Percentiles rank a stretch among this genome's conserved stretches.
These are phyloP conservation scores for Otocyon megalotis DNA, from an alignment of 2,113 vertebrate species.

Conservation along the genomic window DNA sequence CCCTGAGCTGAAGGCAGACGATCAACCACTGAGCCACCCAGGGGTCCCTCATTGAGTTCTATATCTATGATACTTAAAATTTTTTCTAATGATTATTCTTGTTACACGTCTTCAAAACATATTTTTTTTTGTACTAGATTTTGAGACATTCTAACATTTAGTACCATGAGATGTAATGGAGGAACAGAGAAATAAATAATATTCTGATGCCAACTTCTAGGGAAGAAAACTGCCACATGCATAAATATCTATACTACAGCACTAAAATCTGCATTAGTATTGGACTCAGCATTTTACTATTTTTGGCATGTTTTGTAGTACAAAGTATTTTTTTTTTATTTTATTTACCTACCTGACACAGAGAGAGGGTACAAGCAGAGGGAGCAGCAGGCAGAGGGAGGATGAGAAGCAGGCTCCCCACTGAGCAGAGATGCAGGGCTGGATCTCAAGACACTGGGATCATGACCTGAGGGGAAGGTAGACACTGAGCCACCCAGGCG, in stretches of 20 bases:
- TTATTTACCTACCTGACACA: too few species aligned
- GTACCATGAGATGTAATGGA: neutral
- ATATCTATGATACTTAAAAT: neutral
- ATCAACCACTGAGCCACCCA: too few species aligned
- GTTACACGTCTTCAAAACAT: neutral
- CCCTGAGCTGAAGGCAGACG: too few species aligned
- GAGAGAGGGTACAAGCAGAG: too few species aligned
- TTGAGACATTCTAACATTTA: neutral
- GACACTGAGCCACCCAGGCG: too few species aligned
- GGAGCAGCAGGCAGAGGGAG: too few species aligned
- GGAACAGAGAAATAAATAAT: neutral
- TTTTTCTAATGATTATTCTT: neutral
- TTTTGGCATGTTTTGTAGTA: neutral
- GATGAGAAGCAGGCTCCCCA: too few species aligned
- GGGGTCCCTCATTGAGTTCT: neutral
- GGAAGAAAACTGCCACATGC: neutral
- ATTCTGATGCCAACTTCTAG: neutral
- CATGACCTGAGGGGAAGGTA: too few species aligned
- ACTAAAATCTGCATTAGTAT: conserved; percentile 7
- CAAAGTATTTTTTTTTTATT: neutral
- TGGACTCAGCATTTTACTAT: neutral
- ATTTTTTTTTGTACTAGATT: neutral
- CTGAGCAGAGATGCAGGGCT: too few species aligned
- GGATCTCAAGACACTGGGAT: too few species aligned
- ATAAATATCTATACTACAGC: neutral